Percentiles rank a stretch among this genome's conserved stretches.
Conservation (phyloP, 2,113 vertebrate species). For the Eclectus roratus region DNA sequence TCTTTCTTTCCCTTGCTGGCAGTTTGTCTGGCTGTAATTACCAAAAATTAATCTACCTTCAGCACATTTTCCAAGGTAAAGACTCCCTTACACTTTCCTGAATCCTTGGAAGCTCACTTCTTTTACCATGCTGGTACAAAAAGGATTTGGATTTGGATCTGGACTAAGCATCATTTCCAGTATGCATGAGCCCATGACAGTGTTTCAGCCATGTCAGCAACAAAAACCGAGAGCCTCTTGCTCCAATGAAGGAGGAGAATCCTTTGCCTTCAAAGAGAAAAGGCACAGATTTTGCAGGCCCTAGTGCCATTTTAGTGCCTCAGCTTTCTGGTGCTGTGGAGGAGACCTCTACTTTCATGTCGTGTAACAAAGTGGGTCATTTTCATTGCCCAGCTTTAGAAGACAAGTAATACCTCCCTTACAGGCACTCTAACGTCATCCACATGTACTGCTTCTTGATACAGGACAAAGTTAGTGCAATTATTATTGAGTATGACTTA, state of each 20-base stretch:
- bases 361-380: accelerated
- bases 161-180: not conserved
- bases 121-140: not conserved
- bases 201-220: not conserved
- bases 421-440: no score
- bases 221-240: not conserved
- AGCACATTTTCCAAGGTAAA: not conserved
- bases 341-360: not conserved
- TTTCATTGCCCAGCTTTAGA: not conserved
- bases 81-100: not conserved
- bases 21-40: not conserved
- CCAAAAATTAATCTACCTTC: not conserved
- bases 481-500: not conserved
- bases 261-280: not conserved
- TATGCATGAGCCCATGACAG: not conserved
- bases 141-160: not conserved
- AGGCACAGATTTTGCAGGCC: not conserved
- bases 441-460: not conserved
- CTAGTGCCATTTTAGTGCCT: not conserved
- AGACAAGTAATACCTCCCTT: not conserved
- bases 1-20: not conserved
- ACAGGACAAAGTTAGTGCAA: not conserved
- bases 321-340: not conserved
- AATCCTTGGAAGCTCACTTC: not conserved
- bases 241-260: not conserved